Evolutionary conservation across 2,113 vertebrate genomes (phyloP).

Genomic region (Crotophaga sulcirostris): DNA sequence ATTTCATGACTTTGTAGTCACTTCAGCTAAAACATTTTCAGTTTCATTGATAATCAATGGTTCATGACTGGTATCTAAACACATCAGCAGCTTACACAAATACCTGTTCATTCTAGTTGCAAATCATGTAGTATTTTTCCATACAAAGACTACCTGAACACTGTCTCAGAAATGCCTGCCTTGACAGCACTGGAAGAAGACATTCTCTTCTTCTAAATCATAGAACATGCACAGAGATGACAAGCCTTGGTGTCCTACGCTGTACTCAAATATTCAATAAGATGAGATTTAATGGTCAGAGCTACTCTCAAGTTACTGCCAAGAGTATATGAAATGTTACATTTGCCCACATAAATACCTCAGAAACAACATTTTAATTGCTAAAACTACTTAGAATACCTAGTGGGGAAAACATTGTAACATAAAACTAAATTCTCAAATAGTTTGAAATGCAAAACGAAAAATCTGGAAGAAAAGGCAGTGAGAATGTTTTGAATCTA

Average conservation of each 20-base stretch:
- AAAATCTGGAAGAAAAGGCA: background rate
- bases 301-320: background rate
- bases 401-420: background rate
- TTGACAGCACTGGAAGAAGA: background rate
- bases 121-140: background rate
- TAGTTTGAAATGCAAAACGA: conserved; percentile 17
- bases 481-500: background rate
- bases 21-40: background rate
- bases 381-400: conserved; percentile 29
- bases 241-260: background rate
- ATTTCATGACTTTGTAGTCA: background rate
- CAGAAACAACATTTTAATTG: conserved; percentile 24
- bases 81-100: background rate
- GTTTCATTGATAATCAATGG: background rate
- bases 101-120: background rate
- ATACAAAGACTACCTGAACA: background rate
- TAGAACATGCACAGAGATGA: background rate
- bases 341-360: background rate
- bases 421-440: background rate
- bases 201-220: background rate
- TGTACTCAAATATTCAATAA: background rate
- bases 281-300: background rate
- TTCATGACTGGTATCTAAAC: background rate
- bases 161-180: background rate
- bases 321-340: background rate